Evolutionary conservation across 1,140 invertebrate species (phyloP), one percentile per base, ranked within the genome.

Genomic region (Pogonomyrmex barbatus): DNA sequence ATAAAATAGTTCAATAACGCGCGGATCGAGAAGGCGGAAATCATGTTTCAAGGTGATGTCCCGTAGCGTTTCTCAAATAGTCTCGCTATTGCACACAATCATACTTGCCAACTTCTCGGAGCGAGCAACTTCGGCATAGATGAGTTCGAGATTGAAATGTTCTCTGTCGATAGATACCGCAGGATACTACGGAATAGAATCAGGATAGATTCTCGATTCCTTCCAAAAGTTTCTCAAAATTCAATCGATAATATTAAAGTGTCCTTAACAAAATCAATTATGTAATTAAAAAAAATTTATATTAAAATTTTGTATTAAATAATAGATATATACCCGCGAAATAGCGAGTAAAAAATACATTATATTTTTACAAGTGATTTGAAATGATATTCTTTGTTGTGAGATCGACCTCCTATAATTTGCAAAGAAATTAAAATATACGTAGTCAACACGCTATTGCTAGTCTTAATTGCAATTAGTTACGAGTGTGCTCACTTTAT

Each of bases 401-500:
- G n/a, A 63, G 63, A 2, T 42, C 17, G 68, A 76, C 62, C 33
- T 79, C 50, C 77, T 73, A 47, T 47, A 47, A 5, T 85, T 87
- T n/a, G 50, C 50, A 52, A 85, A 87, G 75, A 88, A 86, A 91
- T 89, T 88, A 86, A 91, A 91, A 88, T 73, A 52, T 36, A 50
- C 52, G 52, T 33, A 60, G 75, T 45, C 45, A 62, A 52, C 47
- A 62, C 70, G 63, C 63, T 87, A 91, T 91, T 75, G 39, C 10
- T 52, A 65, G 50, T 87, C 73, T 83, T 89, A 91, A 89, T 91
- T 91, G 87, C 85, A 70, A 47, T 87, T 79, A 84, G 39, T 79
- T 81, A 71, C 75, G 90, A 90, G 85, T 68, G n/a, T 65, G 71
- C 83, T 56, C 82, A 79, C 81, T 91, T 89, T 89, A 83, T 91